Evolutionary conservation across 2,888 invertebrate species (phyloP).

Genomic region (Carterocephalus palaemon): DNA sequence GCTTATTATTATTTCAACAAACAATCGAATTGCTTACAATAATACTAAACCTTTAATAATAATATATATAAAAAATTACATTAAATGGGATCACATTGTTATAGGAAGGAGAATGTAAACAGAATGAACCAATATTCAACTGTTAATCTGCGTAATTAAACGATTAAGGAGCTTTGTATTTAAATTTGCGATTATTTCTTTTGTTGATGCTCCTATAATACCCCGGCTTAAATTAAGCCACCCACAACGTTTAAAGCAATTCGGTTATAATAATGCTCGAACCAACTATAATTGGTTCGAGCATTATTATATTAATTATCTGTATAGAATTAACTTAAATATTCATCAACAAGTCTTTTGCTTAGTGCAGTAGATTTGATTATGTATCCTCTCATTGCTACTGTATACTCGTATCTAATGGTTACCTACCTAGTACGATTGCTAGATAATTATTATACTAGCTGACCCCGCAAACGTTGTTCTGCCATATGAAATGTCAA

Average conservation of each 20-base stretch:
- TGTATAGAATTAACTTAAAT: slow-evolving; percentile 3
- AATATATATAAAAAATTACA: not conserved
- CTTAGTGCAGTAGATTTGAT: not conserved
- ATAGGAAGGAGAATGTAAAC: slow-evolving; percentile 2
- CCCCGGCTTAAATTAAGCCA: slow-evolving; percentile 5
- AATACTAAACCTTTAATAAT: too few species aligned
- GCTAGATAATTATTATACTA: too few species aligned
- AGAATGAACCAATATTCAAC: slow-evolving; percentile 7
- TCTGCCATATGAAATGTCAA: too few species aligned
- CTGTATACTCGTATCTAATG: too few species aligned
- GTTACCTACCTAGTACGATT: too few species aligned
- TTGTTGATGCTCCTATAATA: slow-evolving; percentile 3
- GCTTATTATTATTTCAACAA: too few species aligned
- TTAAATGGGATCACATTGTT: not conserved
- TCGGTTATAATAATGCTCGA: not conserved
- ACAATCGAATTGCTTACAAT: too few species aligned
- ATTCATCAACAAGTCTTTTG: slow-evolving; percentile 2
- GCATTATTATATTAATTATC: too few species aligned
- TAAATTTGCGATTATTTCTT: slow-evolving; percentile 9
- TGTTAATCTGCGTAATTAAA: slow-evolving; percentile 5
- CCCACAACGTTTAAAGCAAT: slow-evolving; percentile 4
- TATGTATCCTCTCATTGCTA: too few species aligned
- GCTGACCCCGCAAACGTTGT: too few species aligned
- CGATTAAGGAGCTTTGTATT: slow-evolving; percentile 10
- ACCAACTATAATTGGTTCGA: not conserved